Percentiles rank a stretch among this genome's conserved stretches.
These are phyloP conservation scores for Lordiphosa andalusiaca DNA, from an alignment of 2,888 invertebrate genomes.

Conservation along the genomic window DNA sequence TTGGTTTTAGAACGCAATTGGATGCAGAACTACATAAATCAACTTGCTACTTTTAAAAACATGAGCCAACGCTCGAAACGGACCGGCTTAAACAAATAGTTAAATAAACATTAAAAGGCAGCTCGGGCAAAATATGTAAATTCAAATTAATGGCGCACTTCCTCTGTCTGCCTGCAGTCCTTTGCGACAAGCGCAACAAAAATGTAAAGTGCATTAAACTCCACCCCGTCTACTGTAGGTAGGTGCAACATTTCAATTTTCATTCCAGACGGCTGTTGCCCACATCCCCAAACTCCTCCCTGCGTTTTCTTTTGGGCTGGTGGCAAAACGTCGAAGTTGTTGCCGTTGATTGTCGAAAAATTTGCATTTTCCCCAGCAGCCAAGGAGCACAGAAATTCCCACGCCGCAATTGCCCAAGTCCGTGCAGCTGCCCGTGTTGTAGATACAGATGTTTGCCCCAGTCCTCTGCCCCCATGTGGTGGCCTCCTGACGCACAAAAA, in stretches of 20 bases:
- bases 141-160: conserved; percentile 52
- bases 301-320: conserved; percentile 10
- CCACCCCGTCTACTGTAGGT: conserved; percentile 7
- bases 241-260: conserved; percentile 61
- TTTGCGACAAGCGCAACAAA: conserved; percentile 4
- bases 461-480: conserved; percentile 29
- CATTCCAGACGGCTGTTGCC: neutral
- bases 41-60: conserved; percentile 46
- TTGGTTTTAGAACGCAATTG: conserved; percentile 40
- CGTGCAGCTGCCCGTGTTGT: conserved; percentile 51
- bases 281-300: conserved; percentile 12
- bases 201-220: conserved; percentile 26
- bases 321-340: conserved; percentile 2
- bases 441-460: conserved; percentile 26
- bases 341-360: conserved; percentile 15
- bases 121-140: conserved; percentile 33
- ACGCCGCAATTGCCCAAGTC: conserved; percentile 59
- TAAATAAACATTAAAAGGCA: conserved; percentile 8
- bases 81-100: conserved; percentile 15
- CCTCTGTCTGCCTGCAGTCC: conserved; percentile 45
- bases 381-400: conserved; percentile 54
- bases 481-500: conserved; percentile 11
- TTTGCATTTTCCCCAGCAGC: conserved; percentile 19
- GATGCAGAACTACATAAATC: conserved; percentile 41
- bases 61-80: conserved; percentile 28